Base-by-base conservation (phyloP, 2,113 vertebrate genomes). In the Trogon melanurus region DNA sequence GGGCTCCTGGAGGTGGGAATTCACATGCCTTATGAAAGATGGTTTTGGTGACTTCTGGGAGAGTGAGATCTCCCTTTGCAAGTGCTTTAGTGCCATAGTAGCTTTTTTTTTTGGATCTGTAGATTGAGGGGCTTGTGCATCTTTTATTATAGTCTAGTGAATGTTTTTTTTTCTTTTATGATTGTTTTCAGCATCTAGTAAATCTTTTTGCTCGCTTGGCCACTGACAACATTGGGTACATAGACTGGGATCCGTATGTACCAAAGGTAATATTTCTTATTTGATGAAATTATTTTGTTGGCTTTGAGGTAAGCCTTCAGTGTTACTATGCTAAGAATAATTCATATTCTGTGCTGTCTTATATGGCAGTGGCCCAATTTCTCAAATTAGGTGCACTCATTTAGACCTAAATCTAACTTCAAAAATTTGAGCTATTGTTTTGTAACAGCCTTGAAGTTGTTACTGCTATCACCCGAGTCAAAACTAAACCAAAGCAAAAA, bases 161-260 rank as follows among this genome's bases (percentile, higher is more conserved):
- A 13, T 53, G 11, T 75, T 92, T 64, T 23, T 12, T 62, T 12
- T 62, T 47, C 27, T 95, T 56, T 66, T 86, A 9, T 91, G 67
- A 10, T 85, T 79, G 8, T 93, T 66, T 89, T 78, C 96, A 99
- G 99, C 98, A 99, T 98, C 96, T 99, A 62, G 99, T 99, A 91
- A 99, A 99, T 96, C 98, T 99, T 58, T 99, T 99, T 97, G 98
- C 99, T 87, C 99, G 99, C 67, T 97, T 99, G 98, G 99, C 99
- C 85, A 99, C 98, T 85, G 99, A 99, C 97, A 99, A 99, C 98
- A 99, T 99, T 30, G 99, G 99, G 85, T 99, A 99, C 98, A 98
- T 99, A 91, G 98, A 99, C 79, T 99, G 99, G 99, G 99, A 99
- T 97, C 99, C 99, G 0, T 99, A 99, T 96, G 99, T 99, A 95